Conservation (phyloP, 2,797 vertebrate species). For the Muraenolepis orangiensis region DNA sequence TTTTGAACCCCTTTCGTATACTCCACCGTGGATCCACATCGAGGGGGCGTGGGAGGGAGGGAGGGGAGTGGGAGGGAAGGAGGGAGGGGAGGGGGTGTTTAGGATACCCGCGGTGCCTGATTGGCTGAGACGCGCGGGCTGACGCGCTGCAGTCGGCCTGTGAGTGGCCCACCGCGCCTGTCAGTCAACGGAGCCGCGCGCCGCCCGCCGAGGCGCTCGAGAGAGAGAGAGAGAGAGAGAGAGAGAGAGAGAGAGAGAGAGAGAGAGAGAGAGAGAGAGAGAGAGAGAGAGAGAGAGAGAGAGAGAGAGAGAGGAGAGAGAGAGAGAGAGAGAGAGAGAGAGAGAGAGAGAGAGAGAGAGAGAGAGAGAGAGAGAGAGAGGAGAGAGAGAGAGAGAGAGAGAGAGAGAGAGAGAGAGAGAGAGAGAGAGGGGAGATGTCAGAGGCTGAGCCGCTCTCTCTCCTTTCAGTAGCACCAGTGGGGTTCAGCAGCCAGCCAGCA, state of each 20-base stretch:
- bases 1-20: constrained; percentile 68
- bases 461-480: constrained; percentile 88
- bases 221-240: no score
- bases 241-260: no score
- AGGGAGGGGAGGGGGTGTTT: constrained; percentile 39
- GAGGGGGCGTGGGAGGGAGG: neutral
- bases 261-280: no score
- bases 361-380: no score
- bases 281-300: no score
- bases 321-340: no score
- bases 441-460: constrained; percentile 87
- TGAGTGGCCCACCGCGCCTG: constrained; percentile 77
- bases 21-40: constrained; percentile 46
- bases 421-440: constrained; percentile 96
- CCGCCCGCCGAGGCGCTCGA: constrained; percentile 72
- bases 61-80: no score
- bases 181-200: constrained; percentile 70
- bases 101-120: constrained; percentile 49
- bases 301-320: no score
- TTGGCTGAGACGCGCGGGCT: constrained; percentile 68
- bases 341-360: no score
- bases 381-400: no score
- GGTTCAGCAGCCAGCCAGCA: constrained; percentile 86
- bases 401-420: no score
- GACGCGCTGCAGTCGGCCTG: constrained; percentile 41